Evolutionary conservation across 1,140 invertebrate species (phyloP).

Genomic region (Metaphire vulgaris): DNA sequence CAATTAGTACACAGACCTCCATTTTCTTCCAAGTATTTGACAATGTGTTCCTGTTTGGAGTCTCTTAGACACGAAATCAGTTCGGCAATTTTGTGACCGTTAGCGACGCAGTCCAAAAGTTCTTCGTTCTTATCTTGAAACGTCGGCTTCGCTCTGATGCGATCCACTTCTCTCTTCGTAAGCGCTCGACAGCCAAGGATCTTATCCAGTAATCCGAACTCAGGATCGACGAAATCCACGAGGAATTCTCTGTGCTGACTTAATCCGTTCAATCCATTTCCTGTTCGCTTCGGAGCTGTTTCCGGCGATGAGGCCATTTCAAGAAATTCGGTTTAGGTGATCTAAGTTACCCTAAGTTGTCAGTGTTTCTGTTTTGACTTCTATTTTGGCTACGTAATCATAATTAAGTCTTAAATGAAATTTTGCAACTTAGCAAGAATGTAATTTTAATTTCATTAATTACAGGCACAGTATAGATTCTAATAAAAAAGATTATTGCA

Average conservation of each 20-base stretch:
- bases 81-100: background rate
- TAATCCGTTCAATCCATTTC: background rate
- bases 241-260: background rate
- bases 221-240: background rate
- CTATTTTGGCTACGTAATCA: too few relatives aligned
- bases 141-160: background rate
- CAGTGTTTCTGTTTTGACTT: too few relatives aligned
- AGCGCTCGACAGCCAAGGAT: background rate
- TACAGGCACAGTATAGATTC: too few relatives aligned
- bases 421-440: too few relatives aligned
- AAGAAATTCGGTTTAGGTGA: too few relatives aligned
- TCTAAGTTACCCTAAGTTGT: too few relatives aligned
- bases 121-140: background rate
- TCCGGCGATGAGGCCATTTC: background rate
- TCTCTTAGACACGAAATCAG: background rate
- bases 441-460: too few relatives aligned
- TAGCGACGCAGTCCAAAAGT: background rate
- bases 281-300: background rate
- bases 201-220: background rate
- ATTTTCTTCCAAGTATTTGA: background rate
- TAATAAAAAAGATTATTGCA: too few relatives aligned
- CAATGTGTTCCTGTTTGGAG: background rate
- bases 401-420: too few relatives aligned
- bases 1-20: background rate
- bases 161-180: background rate